Base-by-base conservation (phyloP, 2,888 invertebrate genomes). In the Octodonta nipae region DNA sequence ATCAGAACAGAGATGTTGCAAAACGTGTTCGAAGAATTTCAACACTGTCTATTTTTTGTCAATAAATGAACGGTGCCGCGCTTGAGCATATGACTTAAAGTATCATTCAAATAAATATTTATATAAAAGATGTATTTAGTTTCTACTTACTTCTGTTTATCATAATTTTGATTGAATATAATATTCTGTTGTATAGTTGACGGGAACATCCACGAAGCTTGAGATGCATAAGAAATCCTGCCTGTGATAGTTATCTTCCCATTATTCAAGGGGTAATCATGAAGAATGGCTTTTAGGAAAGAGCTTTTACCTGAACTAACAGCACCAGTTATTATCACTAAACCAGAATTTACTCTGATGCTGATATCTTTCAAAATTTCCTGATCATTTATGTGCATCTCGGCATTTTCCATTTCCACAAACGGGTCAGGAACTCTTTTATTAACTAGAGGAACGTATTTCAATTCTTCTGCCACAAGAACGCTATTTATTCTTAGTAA, bases 111-210 rank as follows among this genome's bases (percentile, higher is more conserved):
- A n/a, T n/a, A n/a, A n/a, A n/a, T n/a, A n/a, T n/a, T n/a, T n/a
- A n/a, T n/a, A n/a, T n/a, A n/a, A n/a, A n/a, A n/a, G n/a, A n/a
- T n/a, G n/a, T n/a, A n/a, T n/a, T n/a, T n/a, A n/a, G n/a, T n/a
- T n/a, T n/a, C n/a, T n/a, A n/a, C n/a, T n/a, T n/a, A n/a, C n/a
- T n/a, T n/a, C n/a, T n/a, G n/a, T n/a, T n/a, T n/a, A n/a, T n/a
- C n/a, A n/a, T n/a, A n/a, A n/a, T n/a, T n/a, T n/a, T n/a, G n/a
- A n/a, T n/a, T n/a, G 59, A 86, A 84, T 0, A 81, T 52, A 34
- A 87, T 81, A 52, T 87, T 87, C 45, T 85, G 79, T 22, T 75
- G 67, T 2, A 87, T 70, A 24, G 70, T 68, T 11, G 64, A 64
- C 2, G 64, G 64, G 46, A 67, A 67, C 27, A 67, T 43, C 77